phyloP scores from a whole-genome alignment of 2,113 vertebrate genomes.

The Tragelaphus strepsiceros region DNA sequence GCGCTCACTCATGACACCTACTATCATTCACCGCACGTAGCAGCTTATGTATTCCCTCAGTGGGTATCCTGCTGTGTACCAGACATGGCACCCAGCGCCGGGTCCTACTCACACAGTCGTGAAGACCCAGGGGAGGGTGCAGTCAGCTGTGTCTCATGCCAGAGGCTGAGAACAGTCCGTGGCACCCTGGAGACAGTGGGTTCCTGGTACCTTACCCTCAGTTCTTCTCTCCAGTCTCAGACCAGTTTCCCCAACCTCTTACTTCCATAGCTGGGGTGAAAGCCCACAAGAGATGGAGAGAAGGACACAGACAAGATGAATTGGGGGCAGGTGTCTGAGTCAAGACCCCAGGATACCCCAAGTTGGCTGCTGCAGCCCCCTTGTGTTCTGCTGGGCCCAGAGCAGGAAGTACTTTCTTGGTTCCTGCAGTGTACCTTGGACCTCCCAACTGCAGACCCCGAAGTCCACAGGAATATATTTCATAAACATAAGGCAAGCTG shows the following conservation, averaged over 20 bases:
- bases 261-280: not conserved
- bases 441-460: not conserved
- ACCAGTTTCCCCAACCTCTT: not conserved
- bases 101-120: not conserved
- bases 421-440: not conserved
- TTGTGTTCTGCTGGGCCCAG: not conserved
- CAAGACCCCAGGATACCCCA: not conserved
- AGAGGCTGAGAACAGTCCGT: not conserved
- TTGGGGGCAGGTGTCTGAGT: not conserved
- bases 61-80: not conserved
- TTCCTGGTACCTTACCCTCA: not conserved
- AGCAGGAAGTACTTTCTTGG: not conserved
- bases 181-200: not conserved
- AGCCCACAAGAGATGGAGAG: not conserved
- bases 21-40: not conserved
- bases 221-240: not conserved
- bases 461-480: not conserved
- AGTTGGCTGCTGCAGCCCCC: not conserved
- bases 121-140: not conserved
- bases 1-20: too few species aligned
- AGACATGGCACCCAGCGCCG: not conserved
- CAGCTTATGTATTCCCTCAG: not conserved
- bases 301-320: not conserved
- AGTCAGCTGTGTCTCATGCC: not conserved
- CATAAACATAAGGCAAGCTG: not conserved